phyloP scores from a whole-genome alignment of 53 echinoderm and acorn worm genomes.

The Astropecten irregularis region DNA sequence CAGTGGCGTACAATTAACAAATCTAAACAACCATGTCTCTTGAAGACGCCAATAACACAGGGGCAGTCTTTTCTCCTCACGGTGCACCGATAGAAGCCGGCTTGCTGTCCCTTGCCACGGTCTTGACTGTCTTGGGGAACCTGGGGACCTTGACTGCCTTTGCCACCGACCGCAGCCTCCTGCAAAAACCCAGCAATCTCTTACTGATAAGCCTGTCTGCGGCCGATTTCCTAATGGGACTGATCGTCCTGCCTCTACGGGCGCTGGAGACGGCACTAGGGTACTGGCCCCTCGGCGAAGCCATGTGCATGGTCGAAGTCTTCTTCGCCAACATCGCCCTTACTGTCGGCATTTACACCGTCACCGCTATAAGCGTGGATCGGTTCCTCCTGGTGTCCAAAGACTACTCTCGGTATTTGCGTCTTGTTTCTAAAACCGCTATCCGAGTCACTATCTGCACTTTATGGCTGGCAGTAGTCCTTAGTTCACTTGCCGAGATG shows the following conservation, averaged over 20 bases:
- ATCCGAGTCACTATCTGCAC: not conserved
- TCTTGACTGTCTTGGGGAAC: conserved; percentile 16
- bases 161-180: not conserved
- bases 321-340: conserved; percentile 38
- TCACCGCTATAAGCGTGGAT: conserved; percentile 32
- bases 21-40: no score
- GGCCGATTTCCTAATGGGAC: conserved; percentile 27
- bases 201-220: conserved; percentile 18
- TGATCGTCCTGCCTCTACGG: conserved; percentile 18
- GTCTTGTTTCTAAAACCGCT: not conserved
- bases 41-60: no score
- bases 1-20: no score
- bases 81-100: conserved; percentile 15
- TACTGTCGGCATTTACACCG: conserved; percentile 25
- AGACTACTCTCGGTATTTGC: conserved; percentile 13
- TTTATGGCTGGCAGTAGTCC: not conserved
- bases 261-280: conserved; percentile 28
- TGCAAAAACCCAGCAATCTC: conserved; percentile 36
- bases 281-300: conserved; percentile 31
- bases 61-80: no score
- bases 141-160: conserved; percentile 26
- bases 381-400: conserved; percentile 22
- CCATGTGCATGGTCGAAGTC: not conserved
- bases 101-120: conserved; percentile 2
- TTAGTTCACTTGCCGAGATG: conserved; percentile 17